Percentiles rank a stretch among this genome's conserved stretches.
These are phyloP conservation scores for Campaea margaritaria DNA, from an alignment of 2,888 invertebrate genomes.

Conservation along the genomic window DNA sequence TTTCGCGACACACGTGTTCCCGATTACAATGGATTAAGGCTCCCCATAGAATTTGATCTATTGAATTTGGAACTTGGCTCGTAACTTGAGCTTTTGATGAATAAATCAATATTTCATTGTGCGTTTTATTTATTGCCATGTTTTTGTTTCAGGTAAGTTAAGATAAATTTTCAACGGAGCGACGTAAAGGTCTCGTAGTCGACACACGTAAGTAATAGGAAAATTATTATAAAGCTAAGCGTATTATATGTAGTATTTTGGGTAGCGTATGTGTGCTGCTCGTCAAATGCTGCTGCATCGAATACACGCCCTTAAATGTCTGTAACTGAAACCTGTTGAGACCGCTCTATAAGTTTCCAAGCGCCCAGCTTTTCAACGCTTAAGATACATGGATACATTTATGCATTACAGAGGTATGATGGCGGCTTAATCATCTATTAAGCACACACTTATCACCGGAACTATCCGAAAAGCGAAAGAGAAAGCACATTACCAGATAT, in stretches of 20 bases:
- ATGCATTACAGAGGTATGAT: no score
- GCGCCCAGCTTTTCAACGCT: no score
- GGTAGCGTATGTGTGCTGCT: no score
- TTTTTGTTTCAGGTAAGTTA: slow-evolving; percentile 78
- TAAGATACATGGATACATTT: no score
- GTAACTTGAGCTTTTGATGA: slow-evolving; percentile 49
- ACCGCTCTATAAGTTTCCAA: no score
- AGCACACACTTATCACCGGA: slow-evolving; percentile 4
- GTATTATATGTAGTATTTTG: no score
- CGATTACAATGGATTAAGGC: slow-evolving; percentile 65
- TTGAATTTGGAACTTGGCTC: slow-evolving; percentile 55
- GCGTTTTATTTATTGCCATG: slow-evolving; percentile 48
- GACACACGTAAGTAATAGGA: no score
- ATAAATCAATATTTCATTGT: slow-evolving; percentile 44
- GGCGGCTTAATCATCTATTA: background rate
- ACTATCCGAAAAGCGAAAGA: slow-evolving; percentile 33
- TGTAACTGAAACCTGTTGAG: no score
- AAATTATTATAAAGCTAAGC: no score
- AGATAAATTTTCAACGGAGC: background rate
- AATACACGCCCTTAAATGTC: no score
- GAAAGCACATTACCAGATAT: slow-evolving; percentile 23
- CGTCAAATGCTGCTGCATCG: no score
- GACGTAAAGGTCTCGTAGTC: no score
- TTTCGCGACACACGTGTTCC: slow-evolving; percentile 69
- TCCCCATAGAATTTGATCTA: slow-evolving; percentile 62